Percentiles rank a stretch among this genome's conserved stretches.
phyloP scores from a whole-genome alignment of 2,113 vertebrate genomes.

The Poeciliopsis prolifica region DNA sequence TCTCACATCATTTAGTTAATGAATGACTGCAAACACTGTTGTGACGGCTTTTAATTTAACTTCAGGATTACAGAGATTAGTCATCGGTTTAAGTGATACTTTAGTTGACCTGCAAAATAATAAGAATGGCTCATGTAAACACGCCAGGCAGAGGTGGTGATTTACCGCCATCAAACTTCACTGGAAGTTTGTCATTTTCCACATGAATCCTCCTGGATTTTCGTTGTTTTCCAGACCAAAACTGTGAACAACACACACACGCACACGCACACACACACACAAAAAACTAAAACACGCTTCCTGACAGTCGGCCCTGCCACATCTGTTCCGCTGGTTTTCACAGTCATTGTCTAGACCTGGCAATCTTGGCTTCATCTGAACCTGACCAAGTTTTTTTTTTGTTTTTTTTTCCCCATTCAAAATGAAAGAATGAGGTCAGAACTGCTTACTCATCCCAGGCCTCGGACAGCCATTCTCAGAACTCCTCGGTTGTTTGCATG shows the following conservation, averaged over 20 bases:
- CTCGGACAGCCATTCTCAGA: constrained; percentile 33
- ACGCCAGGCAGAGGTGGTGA: neutral
- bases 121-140: neutral
- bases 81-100: neutral
- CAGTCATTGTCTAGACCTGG: constrained; percentile 58
- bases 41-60: neutral
- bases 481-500: constrained; percentile 9
- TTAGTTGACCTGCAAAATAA: neutral
- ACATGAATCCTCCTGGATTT: neutral
- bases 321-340: constrained; percentile 13
- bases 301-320: constrained; percentile 12
- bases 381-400: constrained; percentile 42
- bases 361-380: constrained; percentile 35
- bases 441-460: constrained; percentile 59
- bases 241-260: constrained; percentile 6
- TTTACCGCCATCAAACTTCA: neutral
- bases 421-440: constrained; percentile 67
- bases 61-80: neutral
- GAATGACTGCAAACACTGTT: neutral
- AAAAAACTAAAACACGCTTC: neutral
- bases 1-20: neutral
- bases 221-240: constrained; percentile 5
- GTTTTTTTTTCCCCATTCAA: neutral
- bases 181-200: constrained; percentile 8
- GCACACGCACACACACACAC: too few relatives aligned